Percentiles rank a stretch among this genome's conserved stretches.
Conservation (phyloP, 2,113 vertebrate species). For the Leptosomus discolor region DNA sequence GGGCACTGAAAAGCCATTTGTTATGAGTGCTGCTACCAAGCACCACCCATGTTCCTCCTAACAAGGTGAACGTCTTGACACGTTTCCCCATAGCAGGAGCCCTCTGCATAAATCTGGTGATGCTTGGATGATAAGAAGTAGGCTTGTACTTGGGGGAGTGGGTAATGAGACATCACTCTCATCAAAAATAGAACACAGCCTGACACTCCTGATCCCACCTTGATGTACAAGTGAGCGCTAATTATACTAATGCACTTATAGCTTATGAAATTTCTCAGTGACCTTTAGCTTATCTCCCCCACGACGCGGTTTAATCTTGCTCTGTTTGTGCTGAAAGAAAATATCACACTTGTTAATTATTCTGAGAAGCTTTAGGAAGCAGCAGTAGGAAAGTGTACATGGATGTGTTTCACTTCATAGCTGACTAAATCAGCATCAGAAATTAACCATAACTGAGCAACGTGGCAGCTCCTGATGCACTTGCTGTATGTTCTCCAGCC, state of each 20-base stretch:
- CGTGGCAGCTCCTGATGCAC: slow-evolving; percentile 31
- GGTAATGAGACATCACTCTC: slow-evolving; percentile 63
- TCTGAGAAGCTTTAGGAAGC: slow-evolving; percentile 51
- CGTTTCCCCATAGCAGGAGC: not conserved
- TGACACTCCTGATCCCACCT: slow-evolving; percentile 54
- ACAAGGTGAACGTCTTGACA: not conserved
- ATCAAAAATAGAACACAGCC: slow-evolving; percentile 40
- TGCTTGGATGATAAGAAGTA: slow-evolving; percentile 24
- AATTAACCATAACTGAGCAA: slow-evolving; percentile 54
- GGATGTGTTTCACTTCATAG: slow-evolving; percentile 45
- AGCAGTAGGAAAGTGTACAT: slow-evolving; percentile 5
- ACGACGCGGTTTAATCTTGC: slow-evolving; percentile 66
- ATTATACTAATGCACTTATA: slow-evolving; percentile 63
- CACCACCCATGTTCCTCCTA: not conserved
- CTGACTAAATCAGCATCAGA: slow-evolving; percentile 61
- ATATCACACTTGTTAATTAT: slow-evolving; percentile 72
- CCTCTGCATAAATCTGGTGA: not conserved
- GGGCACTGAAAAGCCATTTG: not conserved
- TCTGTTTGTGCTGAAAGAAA: slow-evolving; percentile 69
- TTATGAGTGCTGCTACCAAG: not conserved
- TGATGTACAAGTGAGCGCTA: slow-evolving; percentile 44
- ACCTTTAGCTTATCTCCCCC: slow-evolving; percentile 69
- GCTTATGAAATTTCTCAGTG: slow-evolving; percentile 59
- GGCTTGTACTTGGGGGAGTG: slow-evolving; percentile 33
- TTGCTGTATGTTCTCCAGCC: not conserved